These are phyloP conservation scores for Epiblema foenella DNA, from an alignment of 2,888 invertebrate genomes.

Conservation along the genomic window DNA sequence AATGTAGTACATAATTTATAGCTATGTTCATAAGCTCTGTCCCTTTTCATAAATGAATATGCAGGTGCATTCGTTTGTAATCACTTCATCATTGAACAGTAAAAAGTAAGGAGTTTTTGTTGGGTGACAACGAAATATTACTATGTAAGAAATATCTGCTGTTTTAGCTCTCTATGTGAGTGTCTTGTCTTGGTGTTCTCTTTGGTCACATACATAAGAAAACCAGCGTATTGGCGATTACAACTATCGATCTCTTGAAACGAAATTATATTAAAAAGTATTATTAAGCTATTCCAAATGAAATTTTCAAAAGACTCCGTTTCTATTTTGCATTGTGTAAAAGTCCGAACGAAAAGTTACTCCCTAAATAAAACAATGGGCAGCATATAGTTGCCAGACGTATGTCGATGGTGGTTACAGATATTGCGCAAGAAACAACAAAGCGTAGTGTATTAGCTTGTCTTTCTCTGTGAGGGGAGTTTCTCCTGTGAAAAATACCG, in stretches of 20 bases:
- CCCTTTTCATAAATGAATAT: too few relatives aligned
- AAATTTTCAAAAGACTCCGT: background rate
- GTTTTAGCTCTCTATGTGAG: background rate
- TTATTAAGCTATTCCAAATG: background rate
- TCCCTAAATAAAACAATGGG: conserved; percentile 29
- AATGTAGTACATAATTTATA: too few relatives aligned
- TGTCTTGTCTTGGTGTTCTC: too few relatives aligned
- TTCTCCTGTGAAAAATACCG: conserved; percentile 40
- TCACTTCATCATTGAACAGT: too few relatives aligned
- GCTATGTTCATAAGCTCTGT: too few relatives aligned
- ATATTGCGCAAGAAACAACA: conserved; percentile 43
- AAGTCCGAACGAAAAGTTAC: conserved; percentile 10
- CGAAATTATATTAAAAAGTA: background rate
- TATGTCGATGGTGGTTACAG: conserved; percentile 42
- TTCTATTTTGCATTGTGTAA: background rate
- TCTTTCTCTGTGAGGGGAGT: conserved; percentile 57
- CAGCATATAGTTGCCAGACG: conserved; percentile 33
- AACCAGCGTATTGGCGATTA: background rate
- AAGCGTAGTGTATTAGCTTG: conserved; percentile 50
- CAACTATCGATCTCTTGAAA: background rate
- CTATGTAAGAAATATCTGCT: too few relatives aligned
- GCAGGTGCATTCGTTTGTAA: too few relatives aligned
- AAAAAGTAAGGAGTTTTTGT: too few relatives aligned
- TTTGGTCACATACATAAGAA: too few relatives aligned
- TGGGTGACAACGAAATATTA: too few relatives aligned